Evolutionary conservation across 2,113 vertebrate species (phyloP).

Genomic region (Albula goreensis): DNA sequence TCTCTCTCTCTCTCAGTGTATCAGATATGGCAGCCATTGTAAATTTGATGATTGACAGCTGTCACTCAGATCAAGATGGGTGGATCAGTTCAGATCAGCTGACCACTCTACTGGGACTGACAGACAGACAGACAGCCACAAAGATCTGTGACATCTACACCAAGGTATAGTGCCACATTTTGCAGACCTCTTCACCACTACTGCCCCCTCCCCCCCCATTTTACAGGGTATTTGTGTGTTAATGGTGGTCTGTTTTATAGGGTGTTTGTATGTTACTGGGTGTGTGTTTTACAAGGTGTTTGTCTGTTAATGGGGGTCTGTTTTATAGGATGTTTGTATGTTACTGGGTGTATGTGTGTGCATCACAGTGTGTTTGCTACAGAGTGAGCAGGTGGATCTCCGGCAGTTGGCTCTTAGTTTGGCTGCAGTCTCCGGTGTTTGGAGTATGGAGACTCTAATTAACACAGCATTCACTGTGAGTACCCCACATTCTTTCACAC

Average conservation of each 20-base stretch:
- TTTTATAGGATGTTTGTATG: background rate
- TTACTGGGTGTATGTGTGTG: background rate
- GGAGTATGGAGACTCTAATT: slow-evolving; percentile 50
- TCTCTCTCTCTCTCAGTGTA: slow-evolving; percentile 44
- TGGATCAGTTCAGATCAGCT: slow-evolving; percentile 50
- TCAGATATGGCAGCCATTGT: slow-evolving; percentile 43
- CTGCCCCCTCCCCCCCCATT: background rate
- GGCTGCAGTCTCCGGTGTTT: slow-evolving; percentile 45
- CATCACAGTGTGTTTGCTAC: slow-evolving; percentile 1
- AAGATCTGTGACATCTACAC: slow-evolving; percentile 58
- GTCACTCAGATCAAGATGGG: slow-evolving; percentile 40
- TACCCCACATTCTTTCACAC: background rate
- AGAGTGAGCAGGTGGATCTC: slow-evolving; percentile 63
- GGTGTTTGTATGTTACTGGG: background rate
- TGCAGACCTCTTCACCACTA: no score
- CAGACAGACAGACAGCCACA: slow-evolving; percentile 39
- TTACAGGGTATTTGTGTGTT: background rate
- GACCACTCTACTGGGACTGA: slow-evolving; percentile 50
- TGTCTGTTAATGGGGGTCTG: background rate
- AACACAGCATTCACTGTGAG: slow-evolving; percentile 64
- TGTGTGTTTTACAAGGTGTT: background rate
- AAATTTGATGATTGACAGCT: slow-evolving; percentile 57
- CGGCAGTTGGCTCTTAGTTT: slow-evolving; percentile 61
- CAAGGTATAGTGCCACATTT: slow-evolving; percentile 49
- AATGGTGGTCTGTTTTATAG: background rate